Evolutionary conservation across 2,797 vertebrate genomes (phyloP).

Genomic region (Heliangelus exortis): DNA sequence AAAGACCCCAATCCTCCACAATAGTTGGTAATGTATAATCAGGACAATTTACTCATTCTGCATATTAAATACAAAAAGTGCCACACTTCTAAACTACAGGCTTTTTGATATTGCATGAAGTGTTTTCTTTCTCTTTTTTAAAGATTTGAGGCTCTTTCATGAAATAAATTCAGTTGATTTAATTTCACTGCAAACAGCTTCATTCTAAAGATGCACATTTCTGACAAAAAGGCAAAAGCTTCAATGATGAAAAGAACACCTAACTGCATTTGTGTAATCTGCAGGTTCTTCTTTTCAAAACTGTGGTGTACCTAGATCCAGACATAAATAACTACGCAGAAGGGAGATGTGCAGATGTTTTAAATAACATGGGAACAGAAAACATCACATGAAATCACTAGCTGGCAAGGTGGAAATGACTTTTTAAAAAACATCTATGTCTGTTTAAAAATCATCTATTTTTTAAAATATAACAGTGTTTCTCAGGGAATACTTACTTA

Average conservation of each 20-base stretch:
- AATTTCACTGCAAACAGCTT: not conserved
- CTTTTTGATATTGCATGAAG: not conserved
- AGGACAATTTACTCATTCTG: not conserved
- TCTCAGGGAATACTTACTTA: constrained; percentile 81
- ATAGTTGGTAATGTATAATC: not conserved
- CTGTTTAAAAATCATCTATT: not conserved
- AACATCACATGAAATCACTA: not conserved
- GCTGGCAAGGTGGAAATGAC: not conserved
- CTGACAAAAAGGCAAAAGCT: not conserved
- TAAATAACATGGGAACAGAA: not conserved
- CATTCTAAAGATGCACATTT: not conserved
- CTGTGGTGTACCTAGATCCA: not conserved
- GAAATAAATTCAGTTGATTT: not conserved
- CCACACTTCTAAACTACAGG: not conserved
- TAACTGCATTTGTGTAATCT: not conserved
- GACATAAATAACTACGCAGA: not conserved
- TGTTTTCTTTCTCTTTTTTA: not conserved
- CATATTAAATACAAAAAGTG: not conserved
- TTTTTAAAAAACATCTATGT: not conserved
- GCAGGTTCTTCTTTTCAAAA: not conserved
- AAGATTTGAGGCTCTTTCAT: not conserved
- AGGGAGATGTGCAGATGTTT: not conserved
- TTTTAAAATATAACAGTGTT: not conserved
- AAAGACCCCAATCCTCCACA: not conserved
- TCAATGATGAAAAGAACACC: not conserved